Evolutionary conservation across 2,888 invertebrate species (phyloP), one percentile per base, ranked within the genome.

Genomic region (Rhogogaster chlorosoma): DNA sequence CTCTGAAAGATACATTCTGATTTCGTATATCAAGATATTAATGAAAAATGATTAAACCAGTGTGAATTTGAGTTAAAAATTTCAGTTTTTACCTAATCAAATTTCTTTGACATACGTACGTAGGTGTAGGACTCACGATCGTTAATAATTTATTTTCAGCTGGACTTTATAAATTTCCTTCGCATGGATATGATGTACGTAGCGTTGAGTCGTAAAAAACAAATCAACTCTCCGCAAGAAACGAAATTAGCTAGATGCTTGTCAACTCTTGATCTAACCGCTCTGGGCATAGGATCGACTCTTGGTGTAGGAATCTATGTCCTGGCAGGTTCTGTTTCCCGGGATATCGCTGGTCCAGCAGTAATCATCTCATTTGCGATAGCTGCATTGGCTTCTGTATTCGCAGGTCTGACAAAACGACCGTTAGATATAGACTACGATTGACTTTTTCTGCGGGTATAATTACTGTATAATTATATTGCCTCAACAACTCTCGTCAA

Each of bases 281-380:
- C 97, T 0, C 93, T 98, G 61, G 98, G 96, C 0, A 96, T 97
- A 36, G 97, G 97, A 61, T 96, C 97, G 87, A 97, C 97, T 0
- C 95, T 99, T 18, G 98, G 98, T 0, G 97, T 98, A 3, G 98
- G 98, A 0, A 97, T 98, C 64, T 99, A 99, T 91, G 98, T 98
- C 32, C 93, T 99, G 83, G 98, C 97, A 36, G 98, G 98, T 0
- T 96, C 97, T 86, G 98, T 98, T 1, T 97, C 98, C 6, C 97
- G 96, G 93, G 95, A 95, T 86, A 95, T 95, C 83, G 97, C 98
- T 0, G 98, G 98, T 0, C 98, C 99, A 0, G 97, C 98, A 0
- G 97, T 98, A 0, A 95, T 97, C 42, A 92, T 99, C 29, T 98
- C 98, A 1, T 98, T 98, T 91, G 94, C 98, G n/a, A 95, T 98